A percentile compares a stretch with the other conserved stretches of the same genome.
Conservation (phyloP, 2,113 vertebrate genomes). For the Mustela nigripes region DNA sequence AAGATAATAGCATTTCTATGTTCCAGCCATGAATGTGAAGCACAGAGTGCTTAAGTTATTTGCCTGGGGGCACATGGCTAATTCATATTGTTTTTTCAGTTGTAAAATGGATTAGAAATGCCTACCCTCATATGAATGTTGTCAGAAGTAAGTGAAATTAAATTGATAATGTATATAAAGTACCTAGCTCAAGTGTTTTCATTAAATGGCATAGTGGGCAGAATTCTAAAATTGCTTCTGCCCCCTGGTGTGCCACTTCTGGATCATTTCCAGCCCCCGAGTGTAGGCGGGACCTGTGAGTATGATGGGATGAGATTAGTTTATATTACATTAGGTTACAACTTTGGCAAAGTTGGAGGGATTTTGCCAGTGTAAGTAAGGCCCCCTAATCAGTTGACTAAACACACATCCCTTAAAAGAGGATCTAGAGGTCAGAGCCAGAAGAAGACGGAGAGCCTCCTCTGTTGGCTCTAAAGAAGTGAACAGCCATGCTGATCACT, state of each 20-base stretch:
- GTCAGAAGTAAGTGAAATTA: constrained; percentile 1
- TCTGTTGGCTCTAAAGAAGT: neutral
- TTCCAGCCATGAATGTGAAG: neutral
- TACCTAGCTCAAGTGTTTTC: neutral
- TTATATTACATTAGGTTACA: neutral
- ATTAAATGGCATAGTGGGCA: neutral
- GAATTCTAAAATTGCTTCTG: neutral
- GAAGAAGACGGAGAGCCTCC: neutral
- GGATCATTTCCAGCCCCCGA: neutral
- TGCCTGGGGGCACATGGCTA: neutral
- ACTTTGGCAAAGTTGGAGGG: neutral
- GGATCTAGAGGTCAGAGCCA: neutral
- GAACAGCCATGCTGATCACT: neutral
- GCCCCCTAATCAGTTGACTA: neutral
- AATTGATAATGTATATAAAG: neutral
- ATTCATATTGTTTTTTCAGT: neutral
- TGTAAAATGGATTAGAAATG: neutral
- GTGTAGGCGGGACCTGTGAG: neutral
- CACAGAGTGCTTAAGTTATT: neutral
- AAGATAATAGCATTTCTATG: neutral
- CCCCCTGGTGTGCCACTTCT: neutral
- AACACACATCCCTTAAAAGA: neutral
- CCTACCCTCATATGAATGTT: neutral
- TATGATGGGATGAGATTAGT: neutral
- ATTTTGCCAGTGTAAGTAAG: neutral